Evolutionary conservation across 2,888 invertebrate species (phyloP), one percentile per base, ranked within the genome.

Genomic region (Lepetodrilus schrolli): DNA sequence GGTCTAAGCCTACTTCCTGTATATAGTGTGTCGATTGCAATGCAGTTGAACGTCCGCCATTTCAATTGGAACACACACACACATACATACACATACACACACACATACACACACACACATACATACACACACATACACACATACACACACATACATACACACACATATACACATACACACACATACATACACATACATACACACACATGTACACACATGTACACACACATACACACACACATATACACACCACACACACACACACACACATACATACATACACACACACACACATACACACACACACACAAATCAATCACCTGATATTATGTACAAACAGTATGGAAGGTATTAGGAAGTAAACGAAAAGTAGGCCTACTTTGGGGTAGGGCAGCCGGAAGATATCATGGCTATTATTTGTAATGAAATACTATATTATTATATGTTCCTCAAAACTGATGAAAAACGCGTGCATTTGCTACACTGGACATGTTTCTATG

Each of bases 161-260:
- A 68, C 68, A 68, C 68, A 68, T 47, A 43, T 21, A 68, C 38
- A 43, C 37, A 26, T n/a, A 20, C 2, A 49, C 49, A 49, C 49
- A 49, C 49, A 8, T 17, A 49, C 49, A 8, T 17, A 49, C 49
- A 49, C 49, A 4, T 17, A 49, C 8, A 49, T 17, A n/a, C 49
- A 49, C 49, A 49, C 49, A 49, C 49, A 49, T 17, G n/a, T 20
- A 17, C 49, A 10, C 49, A 17, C 49, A 10, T 17, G 5, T 20
- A 17, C 49, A 17, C 49, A 17, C 49, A 17, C 49, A 17, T 17
- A 10, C 49, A 17, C 49, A 17, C 49, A 17, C 49, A 17, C 49
- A 49, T n/a, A 49, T 49, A 49, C 20, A 49, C 49, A 49, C n/a
- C 20, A 13, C 49, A 49, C 20, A 20, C 49, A 49, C 20, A 20